phyloP scores from a whole-genome alignment of 2,113 vertebrate genomes.

The Hypanus sabinus region DNA sequence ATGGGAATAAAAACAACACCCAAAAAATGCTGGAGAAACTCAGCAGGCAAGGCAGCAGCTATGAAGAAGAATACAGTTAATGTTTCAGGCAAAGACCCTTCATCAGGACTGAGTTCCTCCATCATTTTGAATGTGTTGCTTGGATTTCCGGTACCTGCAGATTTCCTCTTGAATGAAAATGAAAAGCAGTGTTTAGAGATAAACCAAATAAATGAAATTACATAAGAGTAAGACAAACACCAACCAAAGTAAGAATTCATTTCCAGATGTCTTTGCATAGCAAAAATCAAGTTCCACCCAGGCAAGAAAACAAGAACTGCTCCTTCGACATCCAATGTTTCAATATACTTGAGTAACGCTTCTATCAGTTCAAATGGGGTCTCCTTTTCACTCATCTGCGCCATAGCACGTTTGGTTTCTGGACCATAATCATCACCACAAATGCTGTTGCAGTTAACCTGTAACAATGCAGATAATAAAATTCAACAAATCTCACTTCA shows the following conservation, averaged over 20 bases:
- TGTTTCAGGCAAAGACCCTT: too few species aligned
- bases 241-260: conserved; percentile 84
- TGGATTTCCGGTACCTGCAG: too few species aligned
- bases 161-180: too few species aligned
- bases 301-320: conserved; percentile 87
- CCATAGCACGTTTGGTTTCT: conserved; percentile 78
- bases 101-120: too few species aligned
- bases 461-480: not conserved
- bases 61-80: too few species aligned
- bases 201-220: not conserved
- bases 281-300: conserved; percentile 93
- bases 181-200: not conserved
- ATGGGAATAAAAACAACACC: not conserved
- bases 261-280: conserved; percentile 91
- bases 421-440: conserved; percentile 74
- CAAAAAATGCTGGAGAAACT: too few species aligned
- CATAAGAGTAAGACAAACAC: conserved; percentile 20
- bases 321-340: conserved; percentile 76
- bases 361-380: conserved; percentile 92
- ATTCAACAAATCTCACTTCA: not conserved
- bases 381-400: conserved; percentile 84
- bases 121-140: too few species aligned
- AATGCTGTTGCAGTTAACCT: conserved; percentile 85
- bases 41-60: too few species aligned
- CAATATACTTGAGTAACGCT: conserved; percentile 81